Base-by-base conservation (phyloP, 2,113 vertebrate species). In the Callipepla californica region DNA sequence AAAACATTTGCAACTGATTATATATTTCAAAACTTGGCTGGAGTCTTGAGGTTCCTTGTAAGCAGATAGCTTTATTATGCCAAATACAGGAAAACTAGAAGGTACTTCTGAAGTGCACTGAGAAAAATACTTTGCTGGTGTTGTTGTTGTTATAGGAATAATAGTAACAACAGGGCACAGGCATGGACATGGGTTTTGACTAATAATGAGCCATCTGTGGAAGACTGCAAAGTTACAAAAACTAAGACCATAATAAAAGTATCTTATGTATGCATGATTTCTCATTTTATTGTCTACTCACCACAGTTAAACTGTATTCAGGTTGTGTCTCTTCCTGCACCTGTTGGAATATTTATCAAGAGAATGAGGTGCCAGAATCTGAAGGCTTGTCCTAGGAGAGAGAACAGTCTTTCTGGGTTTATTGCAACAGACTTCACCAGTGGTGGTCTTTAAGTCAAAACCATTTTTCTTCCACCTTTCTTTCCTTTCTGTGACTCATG, bases 1-100 rank as follows among this genome's bases (percentile, higher is more conserved):
- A 55, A 96, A 97, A 97, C 98, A 97, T 98, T 98, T 98, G 97
- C 96, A 97, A 96, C 91, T 93, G 95, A 98, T 98, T 98, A 97
- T 28, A 26, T 72, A 50, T 92, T 89, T 94, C 75, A 26, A 30
- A 95, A 92, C 92, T 67, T 96, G 97, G 97, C 97, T 67, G 36
- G 80, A 96, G 48, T 90, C 68, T 2, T 16, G 89, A 96, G 83
- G 76, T 72, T 96, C 87, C 94, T 82, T 45, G 87, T 79, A 85
- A 93, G 95, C 89, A 66, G 92, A 62, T 28, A 58, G 83, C 73
- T 94, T 80, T 91, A 53, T 53, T 40, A 89, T 93, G 96, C 96
- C 94, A 92, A 94, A 84, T 0, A 26, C 9, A 61, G 87, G 82
- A 61, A 95, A 93, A 84, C 4, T 4, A 90, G 92, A 95, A 96